A percentile compares a stretch with the other conserved stretches of the same genome.
phyloP scores from a whole-genome alignment of 1,140 invertebrate species.

The Drosophila teissieri region DNA sequence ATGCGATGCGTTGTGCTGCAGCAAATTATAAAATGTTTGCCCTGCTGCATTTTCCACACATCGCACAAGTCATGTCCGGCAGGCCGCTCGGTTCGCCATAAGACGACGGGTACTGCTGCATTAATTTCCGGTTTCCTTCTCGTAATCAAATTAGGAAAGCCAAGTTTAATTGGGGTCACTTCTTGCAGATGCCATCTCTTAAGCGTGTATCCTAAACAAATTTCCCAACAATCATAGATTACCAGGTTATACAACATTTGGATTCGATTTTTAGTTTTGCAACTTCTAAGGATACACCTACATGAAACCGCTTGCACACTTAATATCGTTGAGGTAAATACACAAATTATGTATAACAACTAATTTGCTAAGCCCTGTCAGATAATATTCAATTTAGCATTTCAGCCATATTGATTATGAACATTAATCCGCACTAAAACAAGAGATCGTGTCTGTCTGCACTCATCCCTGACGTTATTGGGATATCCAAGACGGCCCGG shows the following conservation, averaged over 20 bases:
- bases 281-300: too few relatives aligned
- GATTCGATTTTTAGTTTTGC: too few relatives aligned
- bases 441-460: not conserved
- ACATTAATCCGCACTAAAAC: conserved; percentile 10
- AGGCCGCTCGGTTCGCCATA: conserved; percentile 40
- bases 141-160: conserved; percentile 61
- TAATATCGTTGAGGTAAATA: not conserved
- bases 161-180: conserved; percentile 34
- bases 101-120: conserved; percentile 26
- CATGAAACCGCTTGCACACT: not conserved
- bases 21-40: conserved; percentile 77
- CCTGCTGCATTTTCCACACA: conserved; percentile 63
- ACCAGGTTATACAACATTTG: too few relatives aligned
- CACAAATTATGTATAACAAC: not conserved
- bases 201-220: not conserved
- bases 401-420: not conserved
- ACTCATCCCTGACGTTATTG: not conserved
- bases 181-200: conserved; percentile 45
- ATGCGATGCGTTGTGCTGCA: conserved; percentile 65
- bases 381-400: conserved; percentile 5
- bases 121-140: conserved; percentile 30
- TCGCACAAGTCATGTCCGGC: conserved; percentile 65
- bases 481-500: not conserved
- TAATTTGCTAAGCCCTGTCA: not conserved
- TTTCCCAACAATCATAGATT: too few relatives aligned